phyloP scores from a whole-genome alignment of 2,888 invertebrate genomes.

The Clunio marinus region DNA sequence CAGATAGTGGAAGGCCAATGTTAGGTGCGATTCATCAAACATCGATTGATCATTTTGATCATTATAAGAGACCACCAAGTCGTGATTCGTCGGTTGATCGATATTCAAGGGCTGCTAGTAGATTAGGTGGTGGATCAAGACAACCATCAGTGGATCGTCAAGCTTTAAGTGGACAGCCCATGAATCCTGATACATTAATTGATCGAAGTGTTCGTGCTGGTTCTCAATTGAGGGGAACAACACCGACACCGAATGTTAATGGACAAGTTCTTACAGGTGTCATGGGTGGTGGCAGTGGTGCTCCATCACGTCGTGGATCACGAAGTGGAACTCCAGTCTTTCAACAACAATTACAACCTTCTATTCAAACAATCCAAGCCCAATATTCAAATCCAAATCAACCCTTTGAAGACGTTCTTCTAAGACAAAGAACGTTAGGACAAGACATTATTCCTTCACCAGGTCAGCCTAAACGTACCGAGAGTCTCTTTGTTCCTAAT shows the following conservation, averaged over 20 bases:
- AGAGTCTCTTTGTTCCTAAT: constrained; percentile 73
- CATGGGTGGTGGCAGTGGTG: constrained; percentile 42
- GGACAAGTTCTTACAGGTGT: constrained; percentile 62
- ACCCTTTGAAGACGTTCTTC: constrained; percentile 77
- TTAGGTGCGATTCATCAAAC: constrained; percentile 55
- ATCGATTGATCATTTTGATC: constrained; percentile 88
- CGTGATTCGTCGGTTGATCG: constrained; percentile 81
- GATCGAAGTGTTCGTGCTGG: constrained; percentile 55
- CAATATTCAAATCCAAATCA: constrained; percentile 52
- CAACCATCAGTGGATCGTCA: constrained; percentile 74
- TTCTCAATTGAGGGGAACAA: constrained; percentile 54
- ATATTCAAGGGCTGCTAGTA: constrained; percentile 65
- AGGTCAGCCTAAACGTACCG: constrained; percentile 84
- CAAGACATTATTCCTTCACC: constrained; percentile 86
- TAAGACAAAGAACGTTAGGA: constrained; percentile 74
- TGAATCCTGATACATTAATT: constrained; percentile 41
- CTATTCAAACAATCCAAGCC: constrained; percentile 45
- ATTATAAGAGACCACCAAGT: constrained; percentile 87
- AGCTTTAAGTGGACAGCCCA: constrained; percentile 47
- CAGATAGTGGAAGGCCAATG: constrained; percentile 54
- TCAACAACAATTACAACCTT: constrained; percentile 49
- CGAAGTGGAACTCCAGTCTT: constrained; percentile 55
- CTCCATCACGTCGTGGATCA: constrained; percentile 51
- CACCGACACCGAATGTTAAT: constrained; percentile 57
- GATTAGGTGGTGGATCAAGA: constrained; percentile 60